These are phyloP conservation scores for Setipinna tenuifilis DNA, from an alignment of 2,797 vertebrate genomes.

Conservation along the genomic window DNA sequence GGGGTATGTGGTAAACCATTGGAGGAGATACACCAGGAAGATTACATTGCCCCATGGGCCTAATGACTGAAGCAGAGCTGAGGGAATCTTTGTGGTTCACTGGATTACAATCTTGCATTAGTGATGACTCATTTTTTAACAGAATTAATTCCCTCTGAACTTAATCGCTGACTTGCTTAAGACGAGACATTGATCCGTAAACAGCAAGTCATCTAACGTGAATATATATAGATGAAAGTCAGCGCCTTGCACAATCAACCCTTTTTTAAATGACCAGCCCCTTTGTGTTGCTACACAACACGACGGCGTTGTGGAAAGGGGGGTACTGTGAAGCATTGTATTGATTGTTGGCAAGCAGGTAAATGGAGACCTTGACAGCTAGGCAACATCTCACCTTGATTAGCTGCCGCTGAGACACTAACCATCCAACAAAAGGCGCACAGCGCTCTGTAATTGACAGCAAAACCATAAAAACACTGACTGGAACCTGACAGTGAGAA, in stretches of 20 bases:
- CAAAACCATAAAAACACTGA: neutral
- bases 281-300: neutral
- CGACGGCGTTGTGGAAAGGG: neutral
- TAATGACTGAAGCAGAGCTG: neutral
- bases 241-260: neutral
- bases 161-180: conserved; percentile 42
- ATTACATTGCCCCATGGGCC: neutral
- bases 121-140: neutral
- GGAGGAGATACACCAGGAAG: neutral
- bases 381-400: conserved; percentile 9
- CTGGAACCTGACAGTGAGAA: neutral
- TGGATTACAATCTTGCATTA: neutral
- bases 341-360: conserved; percentile 14
- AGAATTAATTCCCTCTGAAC: neutral
- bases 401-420: neutral
- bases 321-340: neutral
- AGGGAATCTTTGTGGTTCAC: neutral
- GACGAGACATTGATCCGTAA: conserved; percentile 45
- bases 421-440: neutral
- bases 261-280: neutral
- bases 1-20: neutral
- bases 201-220: conserved; percentile 24
- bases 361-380: conserved; percentile 23
- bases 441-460: neutral
- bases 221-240: neutral